phyloP scores from a whole-genome alignment of 2,797 vertebrate species.

The Pseudochromis fuscus region DNA sequence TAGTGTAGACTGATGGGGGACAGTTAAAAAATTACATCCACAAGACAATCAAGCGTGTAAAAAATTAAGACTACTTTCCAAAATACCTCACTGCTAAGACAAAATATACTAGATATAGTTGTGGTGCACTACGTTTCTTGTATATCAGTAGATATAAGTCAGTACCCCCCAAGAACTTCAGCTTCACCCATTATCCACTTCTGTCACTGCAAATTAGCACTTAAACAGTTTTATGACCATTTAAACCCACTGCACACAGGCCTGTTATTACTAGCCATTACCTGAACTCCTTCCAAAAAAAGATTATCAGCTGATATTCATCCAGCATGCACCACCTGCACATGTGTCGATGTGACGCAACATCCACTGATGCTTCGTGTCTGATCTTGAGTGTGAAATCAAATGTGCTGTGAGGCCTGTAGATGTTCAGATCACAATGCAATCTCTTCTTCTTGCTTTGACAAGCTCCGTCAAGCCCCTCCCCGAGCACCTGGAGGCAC shows the following conservation, averaged over 20 bases:
- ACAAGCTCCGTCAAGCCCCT: slow-evolving; percentile 33
- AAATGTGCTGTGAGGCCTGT: background rate
- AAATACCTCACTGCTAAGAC: too few species aligned
- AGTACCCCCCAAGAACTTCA: too few species aligned
- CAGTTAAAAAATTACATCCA: background rate
- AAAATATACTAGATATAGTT: too few species aligned
- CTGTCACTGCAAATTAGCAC: background rate
- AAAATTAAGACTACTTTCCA: too few species aligned
- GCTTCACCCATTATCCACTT: background rate
- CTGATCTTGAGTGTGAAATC: slow-evolving; percentile 44
- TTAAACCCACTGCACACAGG: slow-evolving; percentile 1
- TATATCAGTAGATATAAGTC: too few species aligned
- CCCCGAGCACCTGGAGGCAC: slow-evolving; percentile 16
- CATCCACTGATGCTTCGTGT: slow-evolving; percentile 15
- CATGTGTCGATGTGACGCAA: slow-evolving; percentile 8
- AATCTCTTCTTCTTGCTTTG: slow-evolving; percentile 36
- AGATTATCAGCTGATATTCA: slow-evolving; percentile 9
- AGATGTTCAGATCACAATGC: slow-evolving; percentile 6
- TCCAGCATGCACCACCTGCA: background rate
- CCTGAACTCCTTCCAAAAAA: slow-evolving; percentile 11
- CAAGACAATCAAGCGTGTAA: background rate
- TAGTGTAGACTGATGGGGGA: background rate
- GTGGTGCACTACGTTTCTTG: too few species aligned
- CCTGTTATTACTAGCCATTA: slow-evolving; percentile 38
- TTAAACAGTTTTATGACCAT: background rate